Evolutionary conservation across 2,888 invertebrate species (phyloP), one percentile per base, ranked within the genome.

Genomic region (Clivina fossor): DNA sequence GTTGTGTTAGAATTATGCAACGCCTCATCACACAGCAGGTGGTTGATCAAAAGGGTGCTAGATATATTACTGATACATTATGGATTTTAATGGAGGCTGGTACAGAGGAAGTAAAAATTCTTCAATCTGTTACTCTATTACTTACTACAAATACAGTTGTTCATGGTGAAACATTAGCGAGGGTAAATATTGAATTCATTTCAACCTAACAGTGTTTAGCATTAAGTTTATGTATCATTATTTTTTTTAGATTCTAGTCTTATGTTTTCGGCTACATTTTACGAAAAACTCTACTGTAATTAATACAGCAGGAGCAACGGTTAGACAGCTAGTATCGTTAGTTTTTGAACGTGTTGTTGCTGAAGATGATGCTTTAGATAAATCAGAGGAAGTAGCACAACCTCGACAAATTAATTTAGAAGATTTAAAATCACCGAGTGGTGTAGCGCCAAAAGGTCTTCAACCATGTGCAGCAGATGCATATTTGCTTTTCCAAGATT

Each of bases 221-320:
- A 8, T 33, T 15, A 2, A 33, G n/a, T 33, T n/a, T n/a, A n/a
- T n/a, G n/a, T n/a, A n/a, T n/a, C n/a, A 38, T 1, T 38, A 16
- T 62, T 59, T 46, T 57, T 59, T 59, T 74, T 74, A 93, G 91
- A 93, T 91, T 50, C 79, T 95, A 72, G 98, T 97, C 37, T 79
- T 98, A 62, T 97, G 97, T 73, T 95, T 99, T 76, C 88, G 95
- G n/a, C 83, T 99, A 67, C 95, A 98, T 71, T 91, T 93, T 65
- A 87, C 93, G 4, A 91, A 93, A 73, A 97, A 98, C 76, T 85
- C 88, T 2, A 94, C 94, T 58, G 96, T 95, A 35, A 90, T 92
- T 44, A 98, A 97, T 73, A 96, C 98, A 8, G 98, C 98, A 4
- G 96, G 97, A 1, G 99, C 99, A 24, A 97, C 97, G 1, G 94